Conservation (phyloP, 2,797 vertebrate species). For the Protosalanx chinensis region DNA sequence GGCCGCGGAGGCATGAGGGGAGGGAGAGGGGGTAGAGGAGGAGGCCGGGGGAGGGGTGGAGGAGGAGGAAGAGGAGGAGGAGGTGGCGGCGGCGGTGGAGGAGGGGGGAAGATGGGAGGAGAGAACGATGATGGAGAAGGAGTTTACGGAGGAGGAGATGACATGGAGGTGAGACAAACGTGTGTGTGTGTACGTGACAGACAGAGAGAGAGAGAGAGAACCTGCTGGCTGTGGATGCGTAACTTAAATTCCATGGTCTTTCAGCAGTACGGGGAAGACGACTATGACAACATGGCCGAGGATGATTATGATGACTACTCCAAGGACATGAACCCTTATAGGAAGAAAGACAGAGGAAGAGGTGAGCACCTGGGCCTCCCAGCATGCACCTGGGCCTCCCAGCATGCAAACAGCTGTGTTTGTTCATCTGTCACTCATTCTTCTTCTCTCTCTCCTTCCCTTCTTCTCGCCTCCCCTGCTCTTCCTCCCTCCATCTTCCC, state of each 20-base stretch:
- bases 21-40: slow-evolving; percentile 72
- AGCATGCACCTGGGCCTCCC: too few relatives aligned
- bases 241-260: background rate
- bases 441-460: background rate
- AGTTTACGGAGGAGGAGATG: slow-evolving; percentile 79
- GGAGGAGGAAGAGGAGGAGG: slow-evolving; percentile 71
- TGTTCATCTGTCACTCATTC: background rate
- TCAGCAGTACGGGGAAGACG: slow-evolving; percentile 71
- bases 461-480: slow-evolving; percentile 5
- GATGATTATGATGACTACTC: slow-evolving; percentile 90
- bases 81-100: slow-evolving; percentile 74
- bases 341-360: slow-evolving; percentile 86
- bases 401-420: too few relatives aligned
- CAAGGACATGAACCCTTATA: slow-evolving; percentile 87
- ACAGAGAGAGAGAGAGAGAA: too few relatives aligned
- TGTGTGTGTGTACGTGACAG: too few relatives aligned
- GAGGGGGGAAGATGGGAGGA: slow-evolving; percentile 78
- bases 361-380: slow-evolving; percentile 53
- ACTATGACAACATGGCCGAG: slow-evolving; percentile 82
- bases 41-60: slow-evolving; percentile 73
- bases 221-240: too few relatives aligned
- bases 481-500: background rate
- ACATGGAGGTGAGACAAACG: slow-evolving; percentile 80
- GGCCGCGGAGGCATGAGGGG: slow-evolving; percentile 87
- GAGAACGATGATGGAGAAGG: slow-evolving; percentile 86